Conservation (phyloP, 2,888 invertebrate genomes). For the Pecten maximus region DNA sequence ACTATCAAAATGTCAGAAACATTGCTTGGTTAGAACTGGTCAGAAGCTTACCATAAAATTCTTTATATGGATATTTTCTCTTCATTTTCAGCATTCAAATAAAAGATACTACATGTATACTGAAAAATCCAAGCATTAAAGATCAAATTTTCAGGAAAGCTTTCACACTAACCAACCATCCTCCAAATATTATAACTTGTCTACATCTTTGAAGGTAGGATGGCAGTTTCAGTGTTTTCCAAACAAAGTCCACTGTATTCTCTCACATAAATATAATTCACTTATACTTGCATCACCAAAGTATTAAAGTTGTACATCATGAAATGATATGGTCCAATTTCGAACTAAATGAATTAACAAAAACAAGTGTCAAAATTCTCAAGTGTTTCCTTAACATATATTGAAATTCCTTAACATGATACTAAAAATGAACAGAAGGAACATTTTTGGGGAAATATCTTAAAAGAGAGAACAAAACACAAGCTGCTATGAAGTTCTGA, state of each 20-base stretch:
- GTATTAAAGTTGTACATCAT: not conserved
- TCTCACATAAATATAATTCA: not conserved
- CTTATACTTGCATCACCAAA: not conserved
- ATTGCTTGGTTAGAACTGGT: not conserved
- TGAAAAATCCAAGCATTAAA: not conserved
- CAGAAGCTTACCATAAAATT: not conserved
- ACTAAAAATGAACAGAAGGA: not conserved
- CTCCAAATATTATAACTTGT: too few species aligned
- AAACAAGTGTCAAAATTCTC: not conserved
- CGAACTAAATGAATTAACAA: not conserved
- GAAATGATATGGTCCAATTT: conserved; percentile 20
- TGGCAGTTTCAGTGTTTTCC: not conserved
- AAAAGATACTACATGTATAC: not conserved
- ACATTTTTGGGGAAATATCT: too few species aligned
- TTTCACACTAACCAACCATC: not conserved
- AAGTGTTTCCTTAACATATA: not conserved
- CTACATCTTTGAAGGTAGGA: not conserved
- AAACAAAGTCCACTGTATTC: not conserved
- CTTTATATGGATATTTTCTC: not conserved
- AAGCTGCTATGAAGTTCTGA: not conserved
- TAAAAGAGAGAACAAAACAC: not conserved
- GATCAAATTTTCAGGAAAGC: not conserved
- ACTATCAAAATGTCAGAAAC: not conserved
- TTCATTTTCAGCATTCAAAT: not conserved
- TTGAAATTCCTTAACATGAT: not conserved